phyloP scores from a whole-genome alignment of 2,113 vertebrate genomes.

The Dasyprocta punctata region DNA sequence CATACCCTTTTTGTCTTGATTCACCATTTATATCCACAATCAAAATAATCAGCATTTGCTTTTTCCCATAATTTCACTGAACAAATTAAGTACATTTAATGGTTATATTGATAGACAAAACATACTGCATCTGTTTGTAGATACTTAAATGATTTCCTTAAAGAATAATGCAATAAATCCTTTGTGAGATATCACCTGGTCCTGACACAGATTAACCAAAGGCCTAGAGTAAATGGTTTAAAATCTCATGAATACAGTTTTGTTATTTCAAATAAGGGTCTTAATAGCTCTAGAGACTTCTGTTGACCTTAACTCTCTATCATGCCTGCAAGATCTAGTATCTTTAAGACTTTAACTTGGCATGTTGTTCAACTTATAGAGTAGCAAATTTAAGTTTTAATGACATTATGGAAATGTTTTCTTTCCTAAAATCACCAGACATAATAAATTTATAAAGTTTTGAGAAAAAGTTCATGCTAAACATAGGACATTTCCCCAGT shows the following conservation, averaged over 20 bases:
- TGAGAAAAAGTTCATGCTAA: neutral
- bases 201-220: neutral
- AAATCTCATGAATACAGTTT: neutral
- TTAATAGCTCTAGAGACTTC: neutral
- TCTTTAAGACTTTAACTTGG: neutral
- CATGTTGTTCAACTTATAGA: neutral
- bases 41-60: neutral
- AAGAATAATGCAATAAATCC: neutral
- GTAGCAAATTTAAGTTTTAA: neutral
- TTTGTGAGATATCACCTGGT: neutral
- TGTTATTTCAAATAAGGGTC: neutral
- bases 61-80: neutral
- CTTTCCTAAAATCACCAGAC: neutral
- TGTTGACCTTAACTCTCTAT: constrained; percentile 2
- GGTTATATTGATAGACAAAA: neutral
- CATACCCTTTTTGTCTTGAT: neutral
- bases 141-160: neutral
- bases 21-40: neutral
- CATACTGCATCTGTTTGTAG: neutral
- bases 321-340: neutral
- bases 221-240: neutral
- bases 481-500: neutral
- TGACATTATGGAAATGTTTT: neutral
- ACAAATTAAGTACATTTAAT: neutral
- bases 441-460: neutral